Evolutionary conservation across 2,113 vertebrate species (phyloP), one percentile per base, ranked within the genome.

Genomic region (Callaeas wilsoni): DNA sequence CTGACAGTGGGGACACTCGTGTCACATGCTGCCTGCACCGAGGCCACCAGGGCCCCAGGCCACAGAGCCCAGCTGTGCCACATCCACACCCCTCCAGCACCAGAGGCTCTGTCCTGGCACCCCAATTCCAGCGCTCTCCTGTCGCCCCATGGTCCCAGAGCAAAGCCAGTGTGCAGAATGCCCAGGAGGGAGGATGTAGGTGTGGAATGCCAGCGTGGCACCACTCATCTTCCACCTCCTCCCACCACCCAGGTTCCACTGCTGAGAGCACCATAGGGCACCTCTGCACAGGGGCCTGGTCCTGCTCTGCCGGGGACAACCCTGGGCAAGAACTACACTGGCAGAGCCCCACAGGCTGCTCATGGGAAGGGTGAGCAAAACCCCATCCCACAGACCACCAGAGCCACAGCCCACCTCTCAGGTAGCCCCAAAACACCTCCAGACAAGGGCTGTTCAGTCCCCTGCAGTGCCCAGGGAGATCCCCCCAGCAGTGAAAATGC

Each of bases 271-370:
- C 37, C n/a, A 32, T 0, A 2, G 46, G 27, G 9, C 60, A 68
- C 30, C 46, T 44, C n/a, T n/a, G 47, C 2, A 6, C 56, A 16
- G 35, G 16, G 2, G 1, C 32, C 41, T 2, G 7, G 16, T 69
- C 46, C 87, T 22, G 26, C 33, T 39, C 32, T 47, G 39, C 76
- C 26, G 8, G 42, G n/a, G n/a, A 41, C 30, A 59, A 3, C 15
- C 35, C 20, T 0, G 0, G 27, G 29, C 69, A 30, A 60, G 33
- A 81, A 65, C 39, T 44, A 49, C 0, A 1, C 29, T 7, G 2
- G 39, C 71, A 55, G 12, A 37, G 47, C 56, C 71, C 64, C 33
- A 55, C 26, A 37, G 22, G 27, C 56, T n/a, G 41, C 37, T 35
- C 42, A 10, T 26, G 26, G 1, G 4, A 88, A 19, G 46, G 7